phyloP scores from a whole-genome alignment of 1,140 invertebrate species.

The Rhizoglyphus robini region DNA sequence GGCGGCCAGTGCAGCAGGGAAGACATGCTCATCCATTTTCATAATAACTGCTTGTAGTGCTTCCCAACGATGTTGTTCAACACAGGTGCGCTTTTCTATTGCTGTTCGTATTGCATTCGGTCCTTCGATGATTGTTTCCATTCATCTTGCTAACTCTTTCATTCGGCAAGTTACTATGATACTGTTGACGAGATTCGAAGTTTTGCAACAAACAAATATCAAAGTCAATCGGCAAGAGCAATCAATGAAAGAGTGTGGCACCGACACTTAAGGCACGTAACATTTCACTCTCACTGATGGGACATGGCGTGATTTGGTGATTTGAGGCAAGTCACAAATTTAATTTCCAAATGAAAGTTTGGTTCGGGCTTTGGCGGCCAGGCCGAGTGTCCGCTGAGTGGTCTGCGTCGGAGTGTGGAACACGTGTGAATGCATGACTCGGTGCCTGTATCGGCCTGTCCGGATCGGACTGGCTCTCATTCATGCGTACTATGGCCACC shows the following conservation, averaged over 20 bases:
- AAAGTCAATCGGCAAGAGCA: no score
- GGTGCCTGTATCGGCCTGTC: neutral
- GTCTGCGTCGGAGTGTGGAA: neutral
- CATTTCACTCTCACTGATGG: no score
- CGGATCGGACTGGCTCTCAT: neutral
- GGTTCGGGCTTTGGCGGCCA: no score
- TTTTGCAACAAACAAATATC: neutral
- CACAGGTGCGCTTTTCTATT: no score
- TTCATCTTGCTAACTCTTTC: no score
- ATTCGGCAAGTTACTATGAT: neutral
- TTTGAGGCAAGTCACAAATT: no score
- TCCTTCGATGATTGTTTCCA: neutral
- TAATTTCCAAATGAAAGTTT: no score
- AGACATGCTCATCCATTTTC: constrained; percentile 18
- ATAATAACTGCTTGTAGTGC: neutral
- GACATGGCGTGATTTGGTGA: no score
- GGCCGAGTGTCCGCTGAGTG: neutral
- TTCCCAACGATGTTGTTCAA: neutral
- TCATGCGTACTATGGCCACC: neutral
- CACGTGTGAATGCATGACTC: neutral
- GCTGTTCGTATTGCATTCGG: neutral
- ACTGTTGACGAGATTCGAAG: neutral
- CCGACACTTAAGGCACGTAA: no score
- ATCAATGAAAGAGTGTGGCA: no score
- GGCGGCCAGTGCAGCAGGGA: constrained; percentile 12